Evolutionary conservation across 2,797 vertebrate genomes (phyloP), one percentile per base, ranked within the genome.

Genomic region (Peromyscus aztecus): DNA sequence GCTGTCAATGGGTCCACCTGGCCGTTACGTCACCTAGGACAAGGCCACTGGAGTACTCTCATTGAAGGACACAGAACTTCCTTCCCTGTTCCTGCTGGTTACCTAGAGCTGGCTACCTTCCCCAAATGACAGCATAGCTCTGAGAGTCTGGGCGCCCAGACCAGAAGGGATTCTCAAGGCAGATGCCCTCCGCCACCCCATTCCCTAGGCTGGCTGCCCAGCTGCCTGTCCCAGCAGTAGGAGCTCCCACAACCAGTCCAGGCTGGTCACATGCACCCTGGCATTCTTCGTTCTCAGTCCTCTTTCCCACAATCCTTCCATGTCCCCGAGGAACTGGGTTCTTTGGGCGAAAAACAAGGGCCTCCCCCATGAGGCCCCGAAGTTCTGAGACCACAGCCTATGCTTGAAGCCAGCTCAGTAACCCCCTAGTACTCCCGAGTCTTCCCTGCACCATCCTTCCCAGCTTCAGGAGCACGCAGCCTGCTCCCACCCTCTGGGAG

Each of bases 221-320:
- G 57, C 61, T 7, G 0, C 6, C 59, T 17, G 10, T 11, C 16
- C 7, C 40, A 61, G 46, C 6, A 24, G 17, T 37, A 67, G 82
- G 63, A n/a, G 6, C 4, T 14, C 71, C 43, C n/a, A 46, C 14
- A 16, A 43, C 17, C 11, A 3, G 69, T 75, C 49, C 4, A 12
- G 46, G 21, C 43, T 46, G 2, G 29, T 0, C 0, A 0, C 5
- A 34, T 1, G 23, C 49, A 31, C 49, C 2, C 0, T 4, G 2
- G 10, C 87, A 71, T 69, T 34, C 49, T 89, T 75, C 43, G 16
- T n/a, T 16, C 37, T 81, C 29, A n/a, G 61, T 19, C n/a, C 52
- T n/a, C 52, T 24, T 86, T 65, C 12, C 21, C 43, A 69, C 37
- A 57, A 4, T 43, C 73, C n/a, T 6, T 52, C 16, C 6, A 5